Evolutionary conservation across 2,113 vertebrate species (phyloP).

Genomic region (Chaetops frenatus): DNA sequence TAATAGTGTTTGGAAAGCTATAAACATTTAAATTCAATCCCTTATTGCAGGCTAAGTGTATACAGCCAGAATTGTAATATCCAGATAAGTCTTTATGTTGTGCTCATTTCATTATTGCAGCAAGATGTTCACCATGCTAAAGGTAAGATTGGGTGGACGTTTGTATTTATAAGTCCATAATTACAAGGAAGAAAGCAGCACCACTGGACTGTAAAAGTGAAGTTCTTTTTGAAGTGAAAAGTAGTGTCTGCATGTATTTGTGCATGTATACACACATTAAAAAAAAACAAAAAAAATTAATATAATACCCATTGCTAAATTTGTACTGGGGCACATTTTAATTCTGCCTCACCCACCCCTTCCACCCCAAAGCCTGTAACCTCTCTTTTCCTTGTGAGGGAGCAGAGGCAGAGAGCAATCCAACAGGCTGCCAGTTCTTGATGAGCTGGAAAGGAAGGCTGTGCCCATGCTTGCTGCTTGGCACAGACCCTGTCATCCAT

Average conservation of each 20-base stretch:
- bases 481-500: background rate
- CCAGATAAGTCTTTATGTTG: constrained; percentile 32
- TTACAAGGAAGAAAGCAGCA: background rate
- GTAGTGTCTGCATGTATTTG: background rate
- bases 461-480: background rate
- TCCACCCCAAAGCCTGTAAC: background rate
- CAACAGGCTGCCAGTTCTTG: background rate
- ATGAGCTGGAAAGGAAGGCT: background rate
- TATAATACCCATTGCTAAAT: background rate
- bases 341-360: background rate
- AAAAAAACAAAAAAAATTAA: background rate
- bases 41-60: constrained; percentile 63
- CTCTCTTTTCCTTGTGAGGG: background rate
- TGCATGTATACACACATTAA: background rate
- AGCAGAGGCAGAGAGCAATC: background rate
- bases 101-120: constrained; percentile 18
- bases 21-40: constrained; percentile 78
- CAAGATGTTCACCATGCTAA: background rate
- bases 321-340: background rate
- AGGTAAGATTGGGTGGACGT: background rate
- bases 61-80: constrained; percentile 57
- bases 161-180: background rate
- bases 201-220: background rate
- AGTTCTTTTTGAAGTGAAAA: background rate
- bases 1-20: constrained; percentile 75